Percentiles rank a stretch among this genome's conserved stretches.
phyloP scores from a whole-genome alignment of 2,113 vertebrate species.

The Geococcyx californianus region DNA sequence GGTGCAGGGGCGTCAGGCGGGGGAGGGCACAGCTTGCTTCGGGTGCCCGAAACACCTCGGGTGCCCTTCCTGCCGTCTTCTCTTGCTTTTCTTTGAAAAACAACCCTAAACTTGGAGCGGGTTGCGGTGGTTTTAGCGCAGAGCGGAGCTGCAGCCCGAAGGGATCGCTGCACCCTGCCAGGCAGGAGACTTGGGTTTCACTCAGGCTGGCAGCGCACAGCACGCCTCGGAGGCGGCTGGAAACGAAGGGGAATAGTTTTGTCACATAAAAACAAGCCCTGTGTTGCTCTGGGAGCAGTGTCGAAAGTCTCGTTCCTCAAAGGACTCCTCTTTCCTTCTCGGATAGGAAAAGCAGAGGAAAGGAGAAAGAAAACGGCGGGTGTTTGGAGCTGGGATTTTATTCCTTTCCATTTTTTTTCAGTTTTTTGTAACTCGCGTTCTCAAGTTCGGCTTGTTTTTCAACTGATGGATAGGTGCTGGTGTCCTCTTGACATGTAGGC shows the following conservation, averaged over 20 bases:
- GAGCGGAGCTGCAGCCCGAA: constrained; percentile 8
- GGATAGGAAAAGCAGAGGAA: neutral
- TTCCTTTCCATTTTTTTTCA: neutral
- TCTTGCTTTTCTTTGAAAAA: too few relatives aligned
- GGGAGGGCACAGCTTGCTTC: neutral
- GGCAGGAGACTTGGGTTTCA: constrained; percentile 34
- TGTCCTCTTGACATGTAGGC: constrained; percentile 43
- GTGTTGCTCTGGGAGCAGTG: neutral
- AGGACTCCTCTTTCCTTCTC: neutral
- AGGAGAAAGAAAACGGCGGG: neutral
- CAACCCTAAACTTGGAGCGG: neutral
- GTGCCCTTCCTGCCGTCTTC: neutral
- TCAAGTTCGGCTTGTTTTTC: neutral
- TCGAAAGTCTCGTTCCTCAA: neutral
- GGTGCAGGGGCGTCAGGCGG: neutral
- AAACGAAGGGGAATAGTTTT: neutral
- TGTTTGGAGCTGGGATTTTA: neutral
- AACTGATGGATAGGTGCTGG: neutral
- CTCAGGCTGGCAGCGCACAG: neutral
- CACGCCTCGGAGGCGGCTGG: neutral
- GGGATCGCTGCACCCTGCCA: constrained; percentile 47
- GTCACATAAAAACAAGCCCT: constrained; percentile 12
- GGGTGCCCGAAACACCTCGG: neutral
- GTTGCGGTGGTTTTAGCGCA: neutral
- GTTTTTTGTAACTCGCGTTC: neutral